Conservation (phyloP, 2,113 vertebrate genomes). For the Mormoops blainvillei region DNA sequence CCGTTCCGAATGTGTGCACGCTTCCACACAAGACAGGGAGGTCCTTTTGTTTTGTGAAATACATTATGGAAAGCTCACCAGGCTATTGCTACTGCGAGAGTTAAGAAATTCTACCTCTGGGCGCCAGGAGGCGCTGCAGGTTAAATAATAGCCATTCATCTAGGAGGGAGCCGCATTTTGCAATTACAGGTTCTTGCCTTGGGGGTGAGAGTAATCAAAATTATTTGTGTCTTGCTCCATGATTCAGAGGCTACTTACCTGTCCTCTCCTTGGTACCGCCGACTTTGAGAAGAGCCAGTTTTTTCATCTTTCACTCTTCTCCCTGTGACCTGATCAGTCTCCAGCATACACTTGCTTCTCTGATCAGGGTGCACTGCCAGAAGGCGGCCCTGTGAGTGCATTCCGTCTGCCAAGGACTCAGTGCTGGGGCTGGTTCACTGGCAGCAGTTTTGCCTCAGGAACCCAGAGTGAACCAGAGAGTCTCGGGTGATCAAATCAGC, state of each 20-base stretch:
- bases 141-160: not conserved
- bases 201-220: not conserved
- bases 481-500: not conserved
- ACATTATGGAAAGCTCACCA: not conserved
- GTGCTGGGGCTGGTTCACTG: not conserved
- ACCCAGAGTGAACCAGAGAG: not conserved
- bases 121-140: conserved; percentile 59
- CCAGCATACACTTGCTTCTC: not conserved
- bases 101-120: not conserved
- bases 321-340: not conserved
- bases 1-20: not conserved
- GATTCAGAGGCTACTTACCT: not conserved
- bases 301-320: not conserved
- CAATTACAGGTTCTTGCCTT: not conserved
- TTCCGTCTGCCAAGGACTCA: not conserved
- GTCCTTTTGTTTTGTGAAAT: not conserved
- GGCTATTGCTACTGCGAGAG: not conserved
- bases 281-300: not conserved
- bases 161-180: not conserved
- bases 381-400: not conserved
- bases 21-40: not conserved
- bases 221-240: not conserved
- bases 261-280: not conserved
- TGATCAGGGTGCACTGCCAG: not conserved
- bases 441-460: not conserved